Percentiles rank a stretch among this genome's conserved stretches.
Evolutionary conservation across 1,140 invertebrate genomes (phyloP).

Genomic region (Pygmarrhopalites habei): DNA sequence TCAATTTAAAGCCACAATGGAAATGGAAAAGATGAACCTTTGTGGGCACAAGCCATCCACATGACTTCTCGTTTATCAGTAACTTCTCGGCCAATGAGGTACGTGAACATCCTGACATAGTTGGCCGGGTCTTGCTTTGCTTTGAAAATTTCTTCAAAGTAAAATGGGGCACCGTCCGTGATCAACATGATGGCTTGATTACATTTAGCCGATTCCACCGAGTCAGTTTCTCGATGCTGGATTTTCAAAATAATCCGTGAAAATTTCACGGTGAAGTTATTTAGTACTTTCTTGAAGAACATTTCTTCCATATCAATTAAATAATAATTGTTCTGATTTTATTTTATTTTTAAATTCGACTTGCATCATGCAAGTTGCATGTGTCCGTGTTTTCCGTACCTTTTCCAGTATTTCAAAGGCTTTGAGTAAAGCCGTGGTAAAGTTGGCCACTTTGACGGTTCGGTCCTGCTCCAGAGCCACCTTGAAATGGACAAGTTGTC

Average conservation of each 20-base stretch:
- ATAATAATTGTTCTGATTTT: too few relatives aligned
- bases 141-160: conserved; percentile 84
- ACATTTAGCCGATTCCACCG: conserved; percentile 63
- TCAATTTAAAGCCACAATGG: not conserved
- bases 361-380: too few relatives aligned
- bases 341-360: too few relatives aligned
- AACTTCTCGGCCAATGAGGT: conserved; percentile 90
- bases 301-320: too few relatives aligned
- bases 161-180: conserved; percentile 92
- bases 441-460: conserved; percentile 88
- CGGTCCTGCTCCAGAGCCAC: conserved; percentile 55
- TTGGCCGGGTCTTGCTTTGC: conserved; percentile 45
- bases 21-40: conserved; percentile 55
- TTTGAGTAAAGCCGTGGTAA: conserved; percentile 76
- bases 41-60: conserved; percentile 96
- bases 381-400: too few relatives aligned
- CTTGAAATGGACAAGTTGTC: too few relatives aligned
- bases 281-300: too few relatives aligned
- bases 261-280: too few relatives aligned
- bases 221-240: not conserved
- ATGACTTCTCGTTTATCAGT: conserved; percentile 83
- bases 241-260: too few relatives aligned
- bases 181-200: conserved; percentile 98
- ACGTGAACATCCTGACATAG: conserved; percentile 87
- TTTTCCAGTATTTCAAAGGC: conserved; percentile 80